Evolutionary conservation across 2,888 invertebrate species (phyloP).

Genomic region (Cryptocephalus primarius): DNA sequence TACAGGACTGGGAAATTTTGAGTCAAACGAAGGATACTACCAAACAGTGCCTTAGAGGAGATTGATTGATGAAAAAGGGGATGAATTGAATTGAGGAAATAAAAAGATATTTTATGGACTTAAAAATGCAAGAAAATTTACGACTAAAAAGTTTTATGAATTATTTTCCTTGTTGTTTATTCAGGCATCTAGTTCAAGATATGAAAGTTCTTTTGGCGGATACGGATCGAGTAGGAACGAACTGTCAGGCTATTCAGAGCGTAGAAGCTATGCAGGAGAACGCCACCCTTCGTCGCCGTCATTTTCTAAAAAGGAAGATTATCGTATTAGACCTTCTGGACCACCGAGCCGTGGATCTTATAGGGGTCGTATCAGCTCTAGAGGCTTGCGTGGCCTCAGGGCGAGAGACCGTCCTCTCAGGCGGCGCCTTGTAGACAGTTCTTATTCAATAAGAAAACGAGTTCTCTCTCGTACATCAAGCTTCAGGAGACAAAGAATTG

Average conservation of each 20-base stretch:
- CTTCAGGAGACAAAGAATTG: conserved; percentile 35
- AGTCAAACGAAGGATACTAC: background rate
- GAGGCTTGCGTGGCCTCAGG: conserved; percentile 37
- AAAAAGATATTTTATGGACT: conserved; percentile 1
- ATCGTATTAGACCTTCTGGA: conserved; percentile 30
- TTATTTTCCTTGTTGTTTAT: conserved; percentile 20
- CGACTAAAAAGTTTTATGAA: conserved; percentile 1
- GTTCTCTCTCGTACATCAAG: conserved; percentile 33
- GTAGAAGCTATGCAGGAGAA: conserved; percentile 43
- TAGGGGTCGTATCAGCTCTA: conserved; percentile 34
- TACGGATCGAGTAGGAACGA: conserved; percentile 41
- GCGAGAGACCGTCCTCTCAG: conserved; percentile 43
- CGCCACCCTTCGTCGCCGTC: conserved; percentile 26
- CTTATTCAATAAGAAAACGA: conserved; percentile 46
- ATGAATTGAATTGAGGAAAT: background rate
- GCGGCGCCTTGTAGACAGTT: conserved; percentile 45
- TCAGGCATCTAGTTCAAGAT: conserved; percentile 36
- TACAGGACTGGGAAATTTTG: background rate
- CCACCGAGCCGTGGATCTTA: conserved; percentile 28
- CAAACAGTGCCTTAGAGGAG: conserved; percentile 1
- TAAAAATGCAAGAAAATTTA: background rate
- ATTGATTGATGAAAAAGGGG: background rate
- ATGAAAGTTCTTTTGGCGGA: conserved; percentile 33
- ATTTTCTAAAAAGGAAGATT: conserved; percentile 30
- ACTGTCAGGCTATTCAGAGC: conserved; percentile 42